phyloP scores from a whole-genome alignment of 2,113 vertebrate species.

The Seriola dumerili region DNA sequence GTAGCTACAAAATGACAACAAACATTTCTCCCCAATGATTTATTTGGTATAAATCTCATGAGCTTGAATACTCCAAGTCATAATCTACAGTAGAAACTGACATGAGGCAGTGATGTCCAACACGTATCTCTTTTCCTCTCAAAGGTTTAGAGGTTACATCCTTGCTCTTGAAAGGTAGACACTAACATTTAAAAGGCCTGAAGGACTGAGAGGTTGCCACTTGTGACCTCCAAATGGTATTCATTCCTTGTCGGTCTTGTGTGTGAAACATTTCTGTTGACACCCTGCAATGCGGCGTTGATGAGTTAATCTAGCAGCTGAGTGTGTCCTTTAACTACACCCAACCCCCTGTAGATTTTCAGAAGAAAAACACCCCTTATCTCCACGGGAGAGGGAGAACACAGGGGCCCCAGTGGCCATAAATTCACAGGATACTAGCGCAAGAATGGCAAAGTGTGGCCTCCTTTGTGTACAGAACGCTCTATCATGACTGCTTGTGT shows the following conservation, averaged over 20 bases:
- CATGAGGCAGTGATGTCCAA: conserved; percentile 53
- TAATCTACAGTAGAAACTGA: conserved; percentile 60
- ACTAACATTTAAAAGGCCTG: conserved; percentile 86
- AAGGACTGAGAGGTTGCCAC: conserved; percentile 78
- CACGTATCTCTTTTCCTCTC: conserved; percentile 71
- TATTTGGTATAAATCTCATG: conserved; percentile 36
- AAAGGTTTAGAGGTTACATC: conserved; percentile 81
- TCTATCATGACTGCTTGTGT: conserved; percentile 5
- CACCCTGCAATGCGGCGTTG: conserved; percentile 88
- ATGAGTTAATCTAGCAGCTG: conserved; percentile 91
- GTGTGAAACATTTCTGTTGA: conserved; percentile 89
- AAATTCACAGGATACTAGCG: conserved; percentile 69
- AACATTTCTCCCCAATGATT: conserved; percentile 42
- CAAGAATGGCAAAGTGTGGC: conserved; percentile 54
- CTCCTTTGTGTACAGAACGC: conserved; percentile 27
- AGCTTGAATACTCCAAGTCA: conserved; percentile 37
- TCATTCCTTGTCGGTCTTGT: conserved; percentile 87
- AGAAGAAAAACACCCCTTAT: conserved; percentile 76
- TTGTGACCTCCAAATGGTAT: conserved; percentile 87
- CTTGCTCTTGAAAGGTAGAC: conserved; percentile 84
- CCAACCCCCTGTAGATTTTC: conserved; percentile 75
- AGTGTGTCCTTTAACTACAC: conserved; percentile 86
- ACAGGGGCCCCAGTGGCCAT: conserved; percentile 52
- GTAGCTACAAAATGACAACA: conserved; percentile 41
- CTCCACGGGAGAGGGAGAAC: conserved; percentile 68